These are phyloP conservation scores for Leptobrachium ailaonicum DNA, from an alignment of 2,113 vertebrate species.

Conservation along the genomic window DNA sequence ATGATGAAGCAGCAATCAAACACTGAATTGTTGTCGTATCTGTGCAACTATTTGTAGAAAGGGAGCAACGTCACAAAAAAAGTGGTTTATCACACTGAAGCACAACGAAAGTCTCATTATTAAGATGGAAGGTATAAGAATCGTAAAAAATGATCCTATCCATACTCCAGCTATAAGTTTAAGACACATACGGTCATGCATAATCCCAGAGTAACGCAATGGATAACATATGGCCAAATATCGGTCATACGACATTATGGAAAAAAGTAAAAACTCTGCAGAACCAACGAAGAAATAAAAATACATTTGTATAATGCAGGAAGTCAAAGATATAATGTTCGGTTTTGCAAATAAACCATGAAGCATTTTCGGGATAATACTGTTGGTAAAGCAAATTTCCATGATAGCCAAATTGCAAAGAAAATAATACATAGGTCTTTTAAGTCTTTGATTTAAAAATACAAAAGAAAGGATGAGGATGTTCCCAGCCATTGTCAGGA, in stretches of 20 bases:
- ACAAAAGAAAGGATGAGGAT: conserved; percentile 43
- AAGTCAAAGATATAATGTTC: conserved; percentile 57
- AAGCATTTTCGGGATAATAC: conserved; percentile 56
- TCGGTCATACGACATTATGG: conserved; percentile 56
- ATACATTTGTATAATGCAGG: conserved; percentile 58
- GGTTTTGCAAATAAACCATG: conserved; percentile 52
- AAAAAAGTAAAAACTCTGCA: conserved; percentile 58
- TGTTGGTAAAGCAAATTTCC: conserved; percentile 53
- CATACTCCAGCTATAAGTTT: conserved; percentile 13
- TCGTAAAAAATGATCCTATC: conserved; percentile 52
- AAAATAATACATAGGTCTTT: conserved; percentile 56
- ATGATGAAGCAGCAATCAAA: conserved; percentile 24
- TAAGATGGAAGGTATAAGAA: conserved; percentile 39
- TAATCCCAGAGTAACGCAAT: conserved; percentile 26
- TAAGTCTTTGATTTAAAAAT: conserved; percentile 19
- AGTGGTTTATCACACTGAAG: neutral
- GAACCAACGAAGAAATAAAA: conserved; percentile 58
- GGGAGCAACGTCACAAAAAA: conserved; percentile 37
- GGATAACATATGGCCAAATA: conserved; percentile 45
- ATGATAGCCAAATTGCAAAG: conserved; percentile 53
- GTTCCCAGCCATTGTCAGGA: conserved; percentile 49
- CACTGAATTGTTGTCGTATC: conserved; percentile 48
- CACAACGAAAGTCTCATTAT: conserved; percentile 54
- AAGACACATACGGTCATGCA: neutral
- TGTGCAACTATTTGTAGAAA: conserved; percentile 51